Base-by-base conservation (phyloP, 2,888 invertebrate genomes). In the Meiosimyza platycephala region DNA sequence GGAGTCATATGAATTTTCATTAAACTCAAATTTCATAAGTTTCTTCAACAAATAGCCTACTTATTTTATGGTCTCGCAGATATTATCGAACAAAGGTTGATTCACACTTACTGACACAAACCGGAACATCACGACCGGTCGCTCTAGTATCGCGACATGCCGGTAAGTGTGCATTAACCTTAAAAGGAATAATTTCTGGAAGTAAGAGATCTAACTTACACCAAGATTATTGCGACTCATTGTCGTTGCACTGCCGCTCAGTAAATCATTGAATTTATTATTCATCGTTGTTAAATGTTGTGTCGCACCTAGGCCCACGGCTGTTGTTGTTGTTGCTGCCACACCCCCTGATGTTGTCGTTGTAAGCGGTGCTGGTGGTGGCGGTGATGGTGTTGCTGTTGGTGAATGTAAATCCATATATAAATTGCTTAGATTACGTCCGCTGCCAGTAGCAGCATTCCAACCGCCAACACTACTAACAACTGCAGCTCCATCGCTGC, bases 331-430 rank as follows among this genome's bases (percentile, higher is more conserved):
- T 51, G 64, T 51, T 51, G 50, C 52, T 67, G 52, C n/a, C 76
- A 70, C 68, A 73, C 4, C 72, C 52, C 16, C 73, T 33, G 11
- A 72, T 65, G 48, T 51, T 40, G 40, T 40, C 9, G 9, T 9
- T 40, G 9, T 9, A 6, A 40, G 5, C 64, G 40, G 51, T 15
- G 48, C 18, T 11, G 33, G 55, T 28, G 12, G 57, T 6, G 52
- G 2, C 33, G 76, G 57, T 65, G 78, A 72, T 47, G 75, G 18
- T 50, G 74, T 73, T 63, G 78, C 76, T 16, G 78, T 78, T 51
- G 79, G 79, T 48, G 79, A 79, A 60, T 76, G 76, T 70, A 80
- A 75, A 54, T 80, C 79, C 76, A 79, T 78, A 71, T 78, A 79
- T 52, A 76, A 57, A 65, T 51, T 18, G 22, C 74, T 73, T 47